These are phyloP conservation scores for Habropoda laboriosa DNA, from an alignment of 1,140 invertebrate genomes.

Conservation along the genomic window DNA sequence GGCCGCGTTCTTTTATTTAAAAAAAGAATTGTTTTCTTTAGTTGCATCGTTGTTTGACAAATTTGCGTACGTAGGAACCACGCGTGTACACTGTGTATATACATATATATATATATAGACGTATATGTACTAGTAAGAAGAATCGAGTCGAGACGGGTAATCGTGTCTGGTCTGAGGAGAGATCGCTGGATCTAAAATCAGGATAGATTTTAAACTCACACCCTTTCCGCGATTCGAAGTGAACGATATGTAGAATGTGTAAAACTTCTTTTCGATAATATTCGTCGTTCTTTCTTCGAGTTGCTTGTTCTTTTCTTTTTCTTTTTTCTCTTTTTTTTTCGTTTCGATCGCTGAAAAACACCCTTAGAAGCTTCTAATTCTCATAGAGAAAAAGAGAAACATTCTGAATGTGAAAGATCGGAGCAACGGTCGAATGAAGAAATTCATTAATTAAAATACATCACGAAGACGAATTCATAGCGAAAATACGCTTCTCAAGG, in stretches of 20 bases:
- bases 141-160: background rate
- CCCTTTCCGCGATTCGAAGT: too few relatives aligned
- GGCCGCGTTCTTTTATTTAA: background rate
- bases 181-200: conserved; percentile 11
- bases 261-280: background rate
- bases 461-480: background rate
- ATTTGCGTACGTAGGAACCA: conserved; percentile 18
- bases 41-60: background rate
- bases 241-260: background rate
- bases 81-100: conserved; percentile 45
- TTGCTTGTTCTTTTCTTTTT: background rate
- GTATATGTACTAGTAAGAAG: background rate
- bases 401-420: too few relatives aligned
- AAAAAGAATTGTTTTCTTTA: too few relatives aligned
- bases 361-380: background rate
- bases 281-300: background rate
- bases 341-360: conserved; percentile 3
- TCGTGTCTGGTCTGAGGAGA: background rate
- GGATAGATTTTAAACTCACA: background rate
- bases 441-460: too few relatives aligned
- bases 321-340: background rate
- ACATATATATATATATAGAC: background rate
- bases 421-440: too few relatives aligned
- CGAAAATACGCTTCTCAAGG: background rate
- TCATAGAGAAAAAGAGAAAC: too few relatives aligned